A percentile compares a stretch with the other conserved stretches of the same genome.
Conservation (phyloP, 2,797 vertebrate species). For the Pagetopsis macropterus region DNA sequence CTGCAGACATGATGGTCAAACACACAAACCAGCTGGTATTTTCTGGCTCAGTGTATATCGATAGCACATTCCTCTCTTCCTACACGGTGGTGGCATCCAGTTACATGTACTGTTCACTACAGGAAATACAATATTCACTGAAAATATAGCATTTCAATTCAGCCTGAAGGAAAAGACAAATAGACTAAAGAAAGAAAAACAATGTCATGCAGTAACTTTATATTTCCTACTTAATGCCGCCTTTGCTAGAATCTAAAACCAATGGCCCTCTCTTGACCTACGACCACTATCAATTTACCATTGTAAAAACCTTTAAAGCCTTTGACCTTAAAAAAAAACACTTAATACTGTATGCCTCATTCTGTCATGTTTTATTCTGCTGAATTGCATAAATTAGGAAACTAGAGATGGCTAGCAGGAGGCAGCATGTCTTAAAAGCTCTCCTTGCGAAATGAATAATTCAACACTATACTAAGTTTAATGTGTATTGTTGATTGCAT, state of each 20-base stretch:
- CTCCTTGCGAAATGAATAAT: not conserved
- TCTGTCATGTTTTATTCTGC: conserved; percentile 8
- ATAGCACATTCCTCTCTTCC: conserved; percentile 39
- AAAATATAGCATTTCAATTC: conserved; percentile 49
- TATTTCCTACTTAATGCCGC: conserved; percentile 47
- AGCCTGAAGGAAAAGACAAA: conserved; percentile 43
- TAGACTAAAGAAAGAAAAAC: conserved; percentile 49
- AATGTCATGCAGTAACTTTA: conserved; percentile 54
- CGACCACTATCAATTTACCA: conserved; percentile 23
- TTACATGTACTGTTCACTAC: conserved; percentile 51
- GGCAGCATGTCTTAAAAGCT: not conserved
- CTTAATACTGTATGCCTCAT: not conserved
- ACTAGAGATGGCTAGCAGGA: not conserved
- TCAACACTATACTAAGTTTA: not conserved
- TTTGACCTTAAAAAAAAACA: conserved; percentile 7
- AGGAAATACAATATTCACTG: conserved; percentile 69
- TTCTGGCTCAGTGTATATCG: conserved; percentile 23
- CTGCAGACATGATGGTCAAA: conserved; percentile 8
- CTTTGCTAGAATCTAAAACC: conserved; percentile 27
- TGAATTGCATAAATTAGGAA: not conserved
- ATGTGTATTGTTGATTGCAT: not conserved
- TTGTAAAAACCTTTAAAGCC: too few species aligned
- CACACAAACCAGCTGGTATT: conserved; percentile 11
- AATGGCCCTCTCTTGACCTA: conserved; percentile 24
- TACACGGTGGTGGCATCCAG: conserved; percentile 44